These are phyloP conservation scores for Melanostoma mellinum DNA, from an alignment of 2,888 invertebrate species.

Conservation along the genomic window DNA sequence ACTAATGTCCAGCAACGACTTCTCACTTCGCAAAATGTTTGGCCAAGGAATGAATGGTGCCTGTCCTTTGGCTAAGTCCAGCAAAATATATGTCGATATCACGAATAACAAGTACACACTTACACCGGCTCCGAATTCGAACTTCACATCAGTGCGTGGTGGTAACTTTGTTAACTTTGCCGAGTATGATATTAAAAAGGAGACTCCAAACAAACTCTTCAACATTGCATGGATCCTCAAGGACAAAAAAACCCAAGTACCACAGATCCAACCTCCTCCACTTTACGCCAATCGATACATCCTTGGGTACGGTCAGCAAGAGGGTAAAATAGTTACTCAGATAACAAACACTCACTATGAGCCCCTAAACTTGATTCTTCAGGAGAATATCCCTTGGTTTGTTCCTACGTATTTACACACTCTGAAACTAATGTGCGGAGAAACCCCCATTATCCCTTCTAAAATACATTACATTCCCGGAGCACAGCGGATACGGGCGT, in stretches of 20 bases:
- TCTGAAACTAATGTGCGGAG: constrained; percentile 80
- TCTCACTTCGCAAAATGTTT: constrained; percentile 94
- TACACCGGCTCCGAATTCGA: constrained; percentile 85
- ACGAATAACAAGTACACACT: constrained; percentile 86
- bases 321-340: constrained; percentile 93
- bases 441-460: constrained; percentile 82
- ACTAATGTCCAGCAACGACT: constrained; percentile 86
- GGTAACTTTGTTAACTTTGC: constrained; percentile 87
- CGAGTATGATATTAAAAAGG: constrained; percentile 86
- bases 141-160: constrained; percentile 86
- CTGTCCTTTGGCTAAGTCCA: constrained; percentile 91
- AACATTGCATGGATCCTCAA: constrained; percentile 85
- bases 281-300: constrained; percentile 90
- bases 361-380: constrained; percentile 88
- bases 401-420: constrained; percentile 95
- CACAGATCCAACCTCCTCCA: constrained; percentile 86
- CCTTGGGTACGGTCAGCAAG: constrained; percentile 95
- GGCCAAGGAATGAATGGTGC: constrained; percentile 91
- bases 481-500: constrained; percentile 90
- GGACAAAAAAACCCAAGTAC: constrained; percentile 78
- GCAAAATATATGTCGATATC: constrained; percentile 91
- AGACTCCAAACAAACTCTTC: constrained; percentile 83
- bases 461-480: constrained; percentile 88
- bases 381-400: constrained; percentile 96
- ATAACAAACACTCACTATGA: constrained; percentile 91